Conservation (phyloP, 2,113 vertebrate species). For the Pseudorasbora parva region DNA sequence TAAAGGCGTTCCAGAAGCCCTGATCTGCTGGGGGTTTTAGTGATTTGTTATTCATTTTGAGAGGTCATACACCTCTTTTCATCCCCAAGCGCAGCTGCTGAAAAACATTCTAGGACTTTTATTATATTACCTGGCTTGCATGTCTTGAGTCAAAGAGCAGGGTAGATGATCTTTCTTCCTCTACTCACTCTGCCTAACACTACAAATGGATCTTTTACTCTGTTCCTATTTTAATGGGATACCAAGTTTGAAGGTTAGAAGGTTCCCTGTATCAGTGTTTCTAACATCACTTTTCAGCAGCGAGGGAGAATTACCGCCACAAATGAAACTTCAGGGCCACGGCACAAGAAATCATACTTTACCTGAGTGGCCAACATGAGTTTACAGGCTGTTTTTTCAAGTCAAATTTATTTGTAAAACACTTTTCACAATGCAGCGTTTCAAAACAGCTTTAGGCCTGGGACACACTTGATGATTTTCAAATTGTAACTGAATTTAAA, state of each 20-base stretch:
- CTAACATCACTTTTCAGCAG: background rate
- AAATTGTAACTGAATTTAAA: no score
- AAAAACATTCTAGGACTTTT: background rate
- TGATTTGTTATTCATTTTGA: constrained; percentile 10
- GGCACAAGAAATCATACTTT: background rate
- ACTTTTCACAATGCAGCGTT: background rate
- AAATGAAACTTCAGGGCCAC: background rate
- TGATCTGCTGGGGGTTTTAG: background rate
- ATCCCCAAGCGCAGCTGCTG: background rate
- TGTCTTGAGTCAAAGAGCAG: constrained; percentile 12
- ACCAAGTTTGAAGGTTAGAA: background rate
- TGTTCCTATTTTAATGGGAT: background rate
- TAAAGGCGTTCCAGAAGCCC: background rate
- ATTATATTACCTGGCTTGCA: background rate
- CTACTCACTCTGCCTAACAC: background rate
- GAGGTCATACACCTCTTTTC: constrained; percentile 1
- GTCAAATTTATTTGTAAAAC: background rate
- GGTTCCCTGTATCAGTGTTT: background rate
- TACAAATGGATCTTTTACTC: background rate
- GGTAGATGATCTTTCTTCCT: background rate
- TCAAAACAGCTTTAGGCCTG: no score
- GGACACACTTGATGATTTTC: no score
- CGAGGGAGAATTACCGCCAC: background rate
- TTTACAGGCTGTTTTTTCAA: background rate
- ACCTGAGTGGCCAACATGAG: background rate